Percentiles rank a stretch among this genome's conserved stretches.
Conservation (phyloP, 2,888 invertebrate genomes). For the Philopedon plagiatum region DNA sequence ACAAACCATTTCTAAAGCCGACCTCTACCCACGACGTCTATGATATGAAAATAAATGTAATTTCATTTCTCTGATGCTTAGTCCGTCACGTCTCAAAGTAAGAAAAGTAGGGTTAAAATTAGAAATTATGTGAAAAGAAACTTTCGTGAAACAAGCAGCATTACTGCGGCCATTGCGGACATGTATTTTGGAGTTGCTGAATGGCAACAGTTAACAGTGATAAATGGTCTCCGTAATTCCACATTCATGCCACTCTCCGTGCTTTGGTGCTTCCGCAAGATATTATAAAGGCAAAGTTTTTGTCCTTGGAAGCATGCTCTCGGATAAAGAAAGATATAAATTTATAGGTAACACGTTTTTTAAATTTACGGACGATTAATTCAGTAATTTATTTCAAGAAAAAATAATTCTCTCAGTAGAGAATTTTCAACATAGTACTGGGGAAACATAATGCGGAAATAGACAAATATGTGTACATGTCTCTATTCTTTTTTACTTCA, state of each 20-base stretch:
- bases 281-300: constrained; percentile 34
- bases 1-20: neutral
- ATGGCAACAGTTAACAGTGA: constrained; percentile 46
- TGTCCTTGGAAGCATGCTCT: constrained; percentile 10
- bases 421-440: too few species aligned
- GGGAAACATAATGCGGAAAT: too few species aligned
- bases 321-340: constrained; percentile 13
- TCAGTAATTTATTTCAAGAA: neutral
- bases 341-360: neutral
- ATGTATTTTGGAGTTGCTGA: constrained; percentile 43
- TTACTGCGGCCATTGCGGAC: constrained; percentile 39
- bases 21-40: neutral
- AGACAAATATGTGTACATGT: too few species aligned
- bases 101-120: constrained; percentile 31
- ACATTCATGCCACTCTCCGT: constrained; percentile 39
- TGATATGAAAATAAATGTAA: constrained; percentile 32
- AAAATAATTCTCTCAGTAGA: neutral
- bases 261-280: constrained; percentile 15
- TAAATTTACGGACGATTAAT: neutral
- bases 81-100: constrained; percentile 32
- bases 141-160: constrained; percentile 41
- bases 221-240: constrained; percentile 45
- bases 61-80: constrained; percentile 12
- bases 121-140: constrained; percentile 44
- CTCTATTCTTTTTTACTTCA: too few species aligned